Evolutionary conservation across 2,888 invertebrate species (phyloP).

Genomic region (Diploptera punctata): DNA sequence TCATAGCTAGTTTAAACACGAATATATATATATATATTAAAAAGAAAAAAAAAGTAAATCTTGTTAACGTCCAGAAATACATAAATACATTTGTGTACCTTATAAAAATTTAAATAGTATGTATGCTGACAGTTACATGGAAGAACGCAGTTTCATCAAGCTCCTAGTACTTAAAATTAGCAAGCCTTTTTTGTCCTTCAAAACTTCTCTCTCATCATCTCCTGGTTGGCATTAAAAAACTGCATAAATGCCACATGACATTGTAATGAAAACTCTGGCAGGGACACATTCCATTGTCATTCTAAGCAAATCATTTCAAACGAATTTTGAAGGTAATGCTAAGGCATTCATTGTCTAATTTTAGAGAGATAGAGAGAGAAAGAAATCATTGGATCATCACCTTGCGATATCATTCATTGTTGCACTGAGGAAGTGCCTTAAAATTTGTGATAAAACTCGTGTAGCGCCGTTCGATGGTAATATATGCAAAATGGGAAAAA

Average conservation of each 20-base stretch:
- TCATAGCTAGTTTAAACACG: conserved; percentile 40
- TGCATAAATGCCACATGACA: conserved; percentile 37
- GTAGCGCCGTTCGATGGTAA: conserved; percentile 45
- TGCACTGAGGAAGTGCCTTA: conserved; percentile 47
- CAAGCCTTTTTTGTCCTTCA: conserved; percentile 34
- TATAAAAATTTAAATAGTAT: conserved; percentile 33
- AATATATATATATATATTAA: conserved; percentile 33
- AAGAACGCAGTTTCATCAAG: conserved; percentile 30
- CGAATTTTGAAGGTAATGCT: conserved; percentile 9
- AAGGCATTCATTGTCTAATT: conserved; percentile 20
- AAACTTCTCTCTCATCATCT: conserved; percentile 34
- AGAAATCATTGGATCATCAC: conserved; percentile 38
- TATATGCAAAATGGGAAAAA: conserved; percentile 43
- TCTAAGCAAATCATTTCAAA: conserved; percentile 22
- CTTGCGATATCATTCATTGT: conserved; percentile 44
- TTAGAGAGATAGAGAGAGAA: no score
- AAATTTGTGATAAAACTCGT: conserved; percentile 45
- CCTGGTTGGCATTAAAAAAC: conserved; percentile 38
- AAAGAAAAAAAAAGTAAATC: conserved; percentile 35
- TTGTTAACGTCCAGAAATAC: conserved; percentile 41
- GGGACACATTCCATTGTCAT: conserved; percentile 43
- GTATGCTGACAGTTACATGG: conserved; percentile 37
- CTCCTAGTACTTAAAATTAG: conserved; percentile 40
- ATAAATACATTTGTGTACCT: conserved; percentile 39
- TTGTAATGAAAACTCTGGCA: conserved; percentile 37